Evolutionary conservation across 2,888 invertebrate genomes (phyloP), one percentile per base, ranked within the genome.

Genomic region (Lasius platythorax): DNA sequence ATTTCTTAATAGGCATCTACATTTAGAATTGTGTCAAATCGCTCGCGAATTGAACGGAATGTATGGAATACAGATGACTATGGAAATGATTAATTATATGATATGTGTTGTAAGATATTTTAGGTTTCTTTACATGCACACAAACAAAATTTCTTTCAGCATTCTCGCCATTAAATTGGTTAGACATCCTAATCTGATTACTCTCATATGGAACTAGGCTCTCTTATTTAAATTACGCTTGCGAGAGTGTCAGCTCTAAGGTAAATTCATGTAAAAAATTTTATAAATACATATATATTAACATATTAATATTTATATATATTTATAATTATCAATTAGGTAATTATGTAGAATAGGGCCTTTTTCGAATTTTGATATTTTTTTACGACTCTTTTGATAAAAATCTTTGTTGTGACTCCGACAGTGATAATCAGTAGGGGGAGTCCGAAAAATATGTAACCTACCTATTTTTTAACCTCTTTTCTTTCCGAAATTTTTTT

Each of bases 1-100:
- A 73, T 74, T 74, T 66, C 30, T 23, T 82, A 6, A 23, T 18
- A 83, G 76, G 67, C 76, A 83, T 46, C 58, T 83, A 0, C 61
- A 83, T 46, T 67, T 56, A 12, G 68, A 83, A 83, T 15, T 83
- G 12, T 46, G 61, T 46, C 46, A 33, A 58, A 83, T 76, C 2
- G 28, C 46, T 46, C 58, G 58, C 23, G 50, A 68, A 67, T 67
- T 83, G 37, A 83, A 83, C 12, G 1, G 2, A 37, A 43, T 83
- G 18, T 76, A 76, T 28, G 76, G 23, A 37, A 68, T 50, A 33
- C 76, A 83, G 37, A 67, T 76, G 28, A 56, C 8, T 37, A 23
- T 83, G 6, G 8, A 46, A 83, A 30, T 50, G 0, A 12, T 8
- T 28, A 15, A 18, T 4, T 50, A 56, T 46, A 1, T 76, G 3